Conservation (phyloP, 2,888 invertebrate genomes). For the Augiades crinisus region DNA sequence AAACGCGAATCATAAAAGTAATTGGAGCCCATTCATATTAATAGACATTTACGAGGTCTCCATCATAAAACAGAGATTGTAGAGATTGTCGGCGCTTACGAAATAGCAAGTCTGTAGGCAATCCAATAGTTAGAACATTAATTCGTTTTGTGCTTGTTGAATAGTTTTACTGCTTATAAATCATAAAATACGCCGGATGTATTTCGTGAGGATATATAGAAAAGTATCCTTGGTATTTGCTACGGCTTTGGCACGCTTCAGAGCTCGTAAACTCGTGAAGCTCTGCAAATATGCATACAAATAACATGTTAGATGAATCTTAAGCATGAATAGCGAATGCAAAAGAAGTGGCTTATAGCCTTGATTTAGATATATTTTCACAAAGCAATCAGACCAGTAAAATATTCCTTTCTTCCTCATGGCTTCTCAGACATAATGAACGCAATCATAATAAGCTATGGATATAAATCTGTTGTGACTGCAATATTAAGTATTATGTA, state of each 20-base stretch:
- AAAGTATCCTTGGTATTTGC: conserved; percentile 13
- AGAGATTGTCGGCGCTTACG: conserved; percentile 78
- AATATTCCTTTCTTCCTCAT: neutral
- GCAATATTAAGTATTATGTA: no score
- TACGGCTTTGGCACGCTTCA: conserved; percentile 15
- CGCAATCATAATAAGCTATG: neutral
- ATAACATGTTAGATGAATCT: conserved; percentile 11
- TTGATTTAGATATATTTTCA: neutral
- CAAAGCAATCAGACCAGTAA: neutral
- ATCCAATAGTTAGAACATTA: conserved; percentile 53
- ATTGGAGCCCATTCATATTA: conserved; percentile 82
- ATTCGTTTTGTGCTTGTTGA: conserved; percentile 63
- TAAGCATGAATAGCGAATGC: neutral
- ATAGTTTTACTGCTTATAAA: conserved; percentile 63
- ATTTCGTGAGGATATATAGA: conserved; percentile 39
- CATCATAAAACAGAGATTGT: conserved; percentile 79
- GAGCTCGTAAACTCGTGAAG: conserved; percentile 14
- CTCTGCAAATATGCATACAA: conserved; percentile 16
- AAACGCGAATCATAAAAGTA: conserved; percentile 81
- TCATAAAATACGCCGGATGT: conserved; percentile 54
- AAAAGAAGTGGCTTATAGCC: neutral
- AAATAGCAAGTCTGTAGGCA: conserved; percentile 56
- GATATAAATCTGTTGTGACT: neutral
- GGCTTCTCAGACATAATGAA: neutral
- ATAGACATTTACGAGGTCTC: conserved; percentile 79